phyloP scores from a whole-genome alignment of 92 coral and sea anemone genomes.

The Pocillopora grandis region DNA sequence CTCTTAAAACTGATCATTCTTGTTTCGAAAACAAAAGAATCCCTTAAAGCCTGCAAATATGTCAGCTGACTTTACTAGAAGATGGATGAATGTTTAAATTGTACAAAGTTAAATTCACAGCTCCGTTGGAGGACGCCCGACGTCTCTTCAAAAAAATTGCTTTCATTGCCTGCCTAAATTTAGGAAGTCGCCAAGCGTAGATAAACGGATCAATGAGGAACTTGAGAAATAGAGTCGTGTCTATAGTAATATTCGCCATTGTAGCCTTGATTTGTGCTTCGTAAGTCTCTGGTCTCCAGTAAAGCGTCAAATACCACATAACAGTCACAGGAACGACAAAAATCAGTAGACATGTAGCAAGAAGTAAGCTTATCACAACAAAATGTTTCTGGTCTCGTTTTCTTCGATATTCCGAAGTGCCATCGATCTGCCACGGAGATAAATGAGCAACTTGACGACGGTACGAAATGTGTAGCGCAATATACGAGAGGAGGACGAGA shows the following conservation, averaged over 20 bases:
- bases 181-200: constrained; percentile 67
- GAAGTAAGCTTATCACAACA: constrained; percentile 48
- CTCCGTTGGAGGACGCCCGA: background rate
- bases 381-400: constrained; percentile 58
- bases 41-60: background rate
- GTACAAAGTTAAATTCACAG: constrained; percentile 1
- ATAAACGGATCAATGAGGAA: constrained; percentile 78
- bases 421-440: constrained; percentile 27
- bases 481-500: constrained; percentile 62
- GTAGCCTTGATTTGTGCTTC: constrained; percentile 39
- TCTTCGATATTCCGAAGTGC: constrained; percentile 21
- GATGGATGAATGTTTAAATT: background rate
- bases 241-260: constrained; percentile 51
- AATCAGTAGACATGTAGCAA: constrained; percentile 59
- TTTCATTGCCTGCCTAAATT: constrained; percentile 58
- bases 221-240: constrained; percentile 67
- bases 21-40: background rate
- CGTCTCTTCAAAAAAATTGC: constrained; percentile 42
- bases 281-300: constrained; percentile 41
- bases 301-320: constrained; percentile 68
- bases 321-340: constrained; percentile 64
- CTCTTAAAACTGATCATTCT: background rate
- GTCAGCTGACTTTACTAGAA: background rate
- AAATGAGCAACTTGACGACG: constrained; percentile 49
- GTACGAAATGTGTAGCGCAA: constrained; percentile 59